Percentiles rank a stretch among this genome's conserved stretches.
These are phyloP conservation scores for Trididemnum miniatum DNA, from an alignment of 23 tunicate genomes.

Conservation along the genomic window DNA sequence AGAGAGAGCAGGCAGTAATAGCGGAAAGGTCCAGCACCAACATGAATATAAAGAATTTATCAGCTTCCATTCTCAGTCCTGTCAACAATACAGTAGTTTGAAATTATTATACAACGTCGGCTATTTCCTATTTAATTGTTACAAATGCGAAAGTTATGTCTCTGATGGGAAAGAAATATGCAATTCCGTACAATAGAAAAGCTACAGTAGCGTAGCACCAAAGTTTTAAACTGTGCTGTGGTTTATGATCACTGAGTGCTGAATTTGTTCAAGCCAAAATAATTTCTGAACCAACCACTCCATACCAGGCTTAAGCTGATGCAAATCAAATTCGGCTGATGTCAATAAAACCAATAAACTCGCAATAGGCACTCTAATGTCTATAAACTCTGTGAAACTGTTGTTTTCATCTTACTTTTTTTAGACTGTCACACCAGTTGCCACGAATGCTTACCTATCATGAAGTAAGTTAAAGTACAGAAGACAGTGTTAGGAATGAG, in stretches of 20 bases:
- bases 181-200: too few species aligned
- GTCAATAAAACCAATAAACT: too few species aligned
- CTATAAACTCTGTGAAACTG: background rate
- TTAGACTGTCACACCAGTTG: too few species aligned
- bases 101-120: too few species aligned
- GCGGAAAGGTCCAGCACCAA: conserved; percentile 65
- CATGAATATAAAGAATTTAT: conserved; percentile 74
- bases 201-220: too few species aligned
- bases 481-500: conserved; percentile 72
- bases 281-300: background rate
- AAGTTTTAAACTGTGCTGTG: too few species aligned
- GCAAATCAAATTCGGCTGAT: too few species aligned
- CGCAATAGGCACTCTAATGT: too few species aligned
- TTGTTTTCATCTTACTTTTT: background rate
- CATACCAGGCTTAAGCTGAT: background rate
- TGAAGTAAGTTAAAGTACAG: conserved; percentile 75
- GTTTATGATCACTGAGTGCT: too few species aligned
- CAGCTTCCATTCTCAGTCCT: conserved; percentile 79
- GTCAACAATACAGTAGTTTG: background rate
- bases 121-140: too few species aligned
- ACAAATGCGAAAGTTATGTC: too few species aligned
- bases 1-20: conserved; percentile 65
- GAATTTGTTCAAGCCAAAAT: background rate
- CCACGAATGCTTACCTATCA: conserved; percentile 94
- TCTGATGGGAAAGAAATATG: too few species aligned